Base-by-base conservation (phyloP, 1,140 invertebrate species). In the Neodiprion pinetum region DNA sequence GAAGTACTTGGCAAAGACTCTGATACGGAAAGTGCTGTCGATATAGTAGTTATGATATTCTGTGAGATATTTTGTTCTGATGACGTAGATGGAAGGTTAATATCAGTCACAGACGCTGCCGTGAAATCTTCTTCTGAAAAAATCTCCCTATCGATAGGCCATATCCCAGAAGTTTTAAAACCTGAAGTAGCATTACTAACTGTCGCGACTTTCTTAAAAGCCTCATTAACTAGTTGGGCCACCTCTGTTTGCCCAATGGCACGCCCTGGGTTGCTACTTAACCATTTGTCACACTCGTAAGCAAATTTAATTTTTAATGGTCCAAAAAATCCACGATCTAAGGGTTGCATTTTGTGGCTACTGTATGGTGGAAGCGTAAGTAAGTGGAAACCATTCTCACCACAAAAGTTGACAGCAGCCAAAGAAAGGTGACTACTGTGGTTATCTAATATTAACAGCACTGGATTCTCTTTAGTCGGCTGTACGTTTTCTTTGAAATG, bases 241-340 rank as follows among this genome's bases (percentile, higher is more conserved):
- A 88, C 80, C 74, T 87, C 81, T 50, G 78, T 81, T 70, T 80
- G 78, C 1, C 78, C 83, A 12, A 87, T 80, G 28, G 79, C 78
- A 10, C 80, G 65, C 9, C 82, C 82, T 73, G 82, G 82, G 76
- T 87, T 81, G 21, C 75, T 75, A 73, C 74, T 78, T 21, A 86
- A 67, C 75, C 79, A 85, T 78, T 65, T 76, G n/a, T 77, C 67
- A 75, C 61, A 72, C 12, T 73, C 71, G 9, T 49, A 3, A 12
- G 40, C 69, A 49, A 23, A 78, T 49, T 48, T 12, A 12, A 12
- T 14, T 74, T 81, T 81, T n/a, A 78, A 75, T 4, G 77, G 76
- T 17, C 72, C 75, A 73, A 78, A 81, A 61, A 77, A 74, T 7
- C 70, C 70, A 9, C 17, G 8, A 71, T 81, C 73, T 48, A 81